A percentile compares a stretch with the other conserved stretches of the same genome.
These are phyloP conservation scores for Apoderus coryli DNA, from an alignment of 2,888 invertebrate genomes.

Conservation along the genomic window DNA sequence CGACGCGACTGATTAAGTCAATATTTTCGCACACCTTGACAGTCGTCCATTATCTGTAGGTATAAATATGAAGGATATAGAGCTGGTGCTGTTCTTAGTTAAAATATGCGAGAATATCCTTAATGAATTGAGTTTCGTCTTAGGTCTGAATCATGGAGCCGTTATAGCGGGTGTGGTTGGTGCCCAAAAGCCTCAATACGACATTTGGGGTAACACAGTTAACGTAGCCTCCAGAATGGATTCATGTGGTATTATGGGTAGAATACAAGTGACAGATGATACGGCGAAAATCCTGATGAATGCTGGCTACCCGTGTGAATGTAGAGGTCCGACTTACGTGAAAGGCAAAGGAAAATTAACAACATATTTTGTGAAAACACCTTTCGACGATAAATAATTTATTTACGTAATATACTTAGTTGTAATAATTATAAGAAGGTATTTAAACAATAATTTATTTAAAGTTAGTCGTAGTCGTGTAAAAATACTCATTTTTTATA, in stretches of 20 bases:
- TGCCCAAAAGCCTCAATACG: conserved; percentile 95
- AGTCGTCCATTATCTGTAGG: too few species aligned
- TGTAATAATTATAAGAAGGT: too few species aligned
- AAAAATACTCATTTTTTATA: too few species aligned
- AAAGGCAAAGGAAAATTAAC: conserved; percentile 88
- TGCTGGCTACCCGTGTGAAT: conserved; percentile 77
- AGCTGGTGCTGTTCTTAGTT: background rate
- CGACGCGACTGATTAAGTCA: too few species aligned
- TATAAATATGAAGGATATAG: too few species aligned
- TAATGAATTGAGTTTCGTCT: conserved; percentile 4
- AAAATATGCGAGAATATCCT: background rate
- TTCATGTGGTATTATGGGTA: conserved; percentile 81
- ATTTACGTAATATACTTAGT: too few species aligned
- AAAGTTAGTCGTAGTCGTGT: too few species aligned
- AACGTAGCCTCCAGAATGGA: conserved; percentile 97
- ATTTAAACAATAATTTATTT: too few species aligned
- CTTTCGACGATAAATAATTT: conserved; percentile 43
- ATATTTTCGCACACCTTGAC: too few species aligned
- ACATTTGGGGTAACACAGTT: conserved; percentile 98
- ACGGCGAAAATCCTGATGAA: conserved; percentile 71
- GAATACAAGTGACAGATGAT: conserved; percentile 71
- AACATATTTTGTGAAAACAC: conserved; percentile 85
- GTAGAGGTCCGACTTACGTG: conserved; percentile 82
- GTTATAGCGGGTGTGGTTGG: conserved; percentile 96
- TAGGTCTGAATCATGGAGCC: conserved; percentile 77